Conservation (phyloP, 2,797 vertebrate genomes). For the Myripristis murdjan region DNA sequence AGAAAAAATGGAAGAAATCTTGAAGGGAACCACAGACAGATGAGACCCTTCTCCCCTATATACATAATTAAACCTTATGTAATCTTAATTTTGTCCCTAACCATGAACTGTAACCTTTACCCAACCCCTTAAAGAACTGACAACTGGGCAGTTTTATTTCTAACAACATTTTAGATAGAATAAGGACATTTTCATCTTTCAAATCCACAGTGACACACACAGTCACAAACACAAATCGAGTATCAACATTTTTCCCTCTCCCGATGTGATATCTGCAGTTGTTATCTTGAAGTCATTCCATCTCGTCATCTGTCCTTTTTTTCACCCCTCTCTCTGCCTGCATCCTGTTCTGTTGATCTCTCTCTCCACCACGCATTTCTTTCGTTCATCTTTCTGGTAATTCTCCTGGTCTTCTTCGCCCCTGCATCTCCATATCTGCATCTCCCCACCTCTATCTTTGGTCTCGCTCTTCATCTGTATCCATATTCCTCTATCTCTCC, state of each 20-base stretch:
- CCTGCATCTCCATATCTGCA: slow-evolving; percentile 17
- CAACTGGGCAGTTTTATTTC: too few species aligned
- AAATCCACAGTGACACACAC: background rate
- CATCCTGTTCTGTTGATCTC: background rate
- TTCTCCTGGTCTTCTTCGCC: background rate
- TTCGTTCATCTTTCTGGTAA: background rate
- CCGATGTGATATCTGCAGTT: slow-evolving; percentile 21
- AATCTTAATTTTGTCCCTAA: too few species aligned
- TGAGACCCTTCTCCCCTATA: too few species aligned
- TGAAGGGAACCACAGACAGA: too few species aligned
- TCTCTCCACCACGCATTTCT: background rate
- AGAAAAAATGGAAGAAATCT: too few species aligned
- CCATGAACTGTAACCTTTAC: too few species aligned
- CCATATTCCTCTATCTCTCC: slow-evolving; percentile 50
- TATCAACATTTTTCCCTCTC: slow-evolving; percentile 17
- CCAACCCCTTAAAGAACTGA: too few species aligned
- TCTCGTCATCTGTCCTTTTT: background rate
- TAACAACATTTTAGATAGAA: too few species aligned
- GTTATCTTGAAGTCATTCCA: slow-evolving; percentile 11
- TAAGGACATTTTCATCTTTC: slow-evolving; percentile 8
- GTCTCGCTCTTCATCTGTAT: slow-evolving; percentile 33
- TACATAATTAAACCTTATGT: too few species aligned
- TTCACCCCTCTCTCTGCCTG: slow-evolving; percentile 3
- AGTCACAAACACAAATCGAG: slow-evolving; percentile 14
- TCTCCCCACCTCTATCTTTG: slow-evolving; percentile 18